Evolutionary conservation across 1,140 invertebrate species (phyloP).

Genomic region (Drosophila virilis): DNA sequence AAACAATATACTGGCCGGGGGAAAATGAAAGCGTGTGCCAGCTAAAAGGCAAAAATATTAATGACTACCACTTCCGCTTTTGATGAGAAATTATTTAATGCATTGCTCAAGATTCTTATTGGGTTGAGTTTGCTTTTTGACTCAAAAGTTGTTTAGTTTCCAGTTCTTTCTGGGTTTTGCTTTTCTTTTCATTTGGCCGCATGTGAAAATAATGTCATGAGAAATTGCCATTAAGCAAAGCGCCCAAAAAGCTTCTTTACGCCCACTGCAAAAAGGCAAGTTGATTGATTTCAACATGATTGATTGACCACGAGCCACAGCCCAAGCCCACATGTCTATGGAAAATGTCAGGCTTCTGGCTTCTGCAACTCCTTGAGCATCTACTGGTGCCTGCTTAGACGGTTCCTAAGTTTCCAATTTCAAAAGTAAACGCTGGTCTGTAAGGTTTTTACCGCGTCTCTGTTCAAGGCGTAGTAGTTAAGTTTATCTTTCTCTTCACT

Average conservation of each 20-base stretch:
- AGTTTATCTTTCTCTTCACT: neutral
- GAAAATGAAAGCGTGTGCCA: conserved; percentile 5
- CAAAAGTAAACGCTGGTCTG: neutral
- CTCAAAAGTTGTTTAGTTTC: neutral
- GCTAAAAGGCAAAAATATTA: conserved; percentile 44
- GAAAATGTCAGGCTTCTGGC: conserved; percentile 8
- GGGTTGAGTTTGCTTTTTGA: conserved; percentile 3
- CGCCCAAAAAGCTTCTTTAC: neutral
- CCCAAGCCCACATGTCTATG: neutral
- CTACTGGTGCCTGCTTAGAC: neutral
- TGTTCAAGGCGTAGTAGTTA: too few species aligned
- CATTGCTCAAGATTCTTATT: conserved; percentile 23
- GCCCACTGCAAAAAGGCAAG: conserved; percentile 22
- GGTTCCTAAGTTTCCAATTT: neutral
- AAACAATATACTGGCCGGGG: conserved; percentile 10
- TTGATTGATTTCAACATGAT: conserved; percentile 59
- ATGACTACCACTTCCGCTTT: conserved; percentile 55
- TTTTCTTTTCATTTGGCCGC: conserved; percentile 10
- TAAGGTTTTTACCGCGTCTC: neutral
- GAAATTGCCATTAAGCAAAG: conserved; percentile 14
- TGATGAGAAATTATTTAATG: conserved; percentile 45
- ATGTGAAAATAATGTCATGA: conserved; percentile 31
- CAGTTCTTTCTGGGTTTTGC: conserved; percentile 28
- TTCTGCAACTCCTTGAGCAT: neutral
- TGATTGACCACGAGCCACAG: conserved; percentile 36